phyloP scores from a whole-genome alignment of 2,113 vertebrate genomes.

The Hepsetus odoe region DNA sequence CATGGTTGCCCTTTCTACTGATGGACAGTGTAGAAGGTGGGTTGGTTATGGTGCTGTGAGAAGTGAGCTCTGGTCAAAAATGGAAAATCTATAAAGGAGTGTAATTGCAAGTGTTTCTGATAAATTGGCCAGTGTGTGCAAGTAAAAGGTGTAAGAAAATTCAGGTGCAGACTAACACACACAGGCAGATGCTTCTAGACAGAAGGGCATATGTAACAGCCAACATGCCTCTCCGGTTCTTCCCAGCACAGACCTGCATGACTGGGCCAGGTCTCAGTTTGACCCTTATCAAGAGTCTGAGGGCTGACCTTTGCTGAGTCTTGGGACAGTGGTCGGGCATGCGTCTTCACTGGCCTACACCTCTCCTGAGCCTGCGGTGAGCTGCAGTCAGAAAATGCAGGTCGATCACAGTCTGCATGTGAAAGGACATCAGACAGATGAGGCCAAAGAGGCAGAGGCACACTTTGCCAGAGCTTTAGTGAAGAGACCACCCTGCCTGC shows the following conservation, averaged over 20 bases:
- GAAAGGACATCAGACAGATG: constrained; percentile 43
- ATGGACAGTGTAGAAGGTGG: not conserved
- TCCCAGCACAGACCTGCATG: constrained; percentile 17
- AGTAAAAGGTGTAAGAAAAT: not conserved
- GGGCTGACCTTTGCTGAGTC: constrained; percentile 45
- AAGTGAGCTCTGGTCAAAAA: not conserved
- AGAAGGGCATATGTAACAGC: constrained; percentile 34
- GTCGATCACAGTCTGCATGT: constrained; percentile 23
- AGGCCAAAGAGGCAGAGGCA: constrained; percentile 27
- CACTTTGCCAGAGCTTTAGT: constrained; percentile 28
- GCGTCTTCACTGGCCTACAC: constrained; percentile 27
- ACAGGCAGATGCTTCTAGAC: constrained; percentile 15
- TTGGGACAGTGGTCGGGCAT: constrained; percentile 45
- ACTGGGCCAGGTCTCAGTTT: constrained; percentile 49
- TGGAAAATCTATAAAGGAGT: not conserved
- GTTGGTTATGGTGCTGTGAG: not conserved
- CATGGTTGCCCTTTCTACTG: not conserved
- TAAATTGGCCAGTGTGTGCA: not conserved
- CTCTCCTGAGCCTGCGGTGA: constrained; percentile 37
- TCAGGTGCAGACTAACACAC: too few relatives aligned
- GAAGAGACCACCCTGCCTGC: constrained; percentile 31
- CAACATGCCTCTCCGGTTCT: constrained; percentile 35
- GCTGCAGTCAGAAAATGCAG: constrained; percentile 42
- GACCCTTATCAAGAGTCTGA: constrained; percentile 53
- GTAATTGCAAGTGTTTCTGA: not conserved